phyloP scores from a whole-genome alignment of 2,888 invertebrate genomes.

The Nymphalis polychloros region DNA sequence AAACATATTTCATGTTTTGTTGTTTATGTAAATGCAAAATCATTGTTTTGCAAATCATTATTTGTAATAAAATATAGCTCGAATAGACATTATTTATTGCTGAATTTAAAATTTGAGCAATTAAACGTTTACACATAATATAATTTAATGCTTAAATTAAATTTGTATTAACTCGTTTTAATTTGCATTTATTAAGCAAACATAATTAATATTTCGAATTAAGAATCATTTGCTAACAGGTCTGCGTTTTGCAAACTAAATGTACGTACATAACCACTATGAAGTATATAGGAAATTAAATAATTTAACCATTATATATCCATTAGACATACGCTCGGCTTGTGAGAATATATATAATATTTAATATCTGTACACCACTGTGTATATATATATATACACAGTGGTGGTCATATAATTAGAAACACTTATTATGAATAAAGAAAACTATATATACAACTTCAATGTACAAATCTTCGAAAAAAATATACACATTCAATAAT shows the following conservation, averaged over 20 bases:
- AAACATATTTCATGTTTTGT: not conserved
- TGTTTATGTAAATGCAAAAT: not conserved
- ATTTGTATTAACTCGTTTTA: not conserved
- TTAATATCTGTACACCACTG: no score
- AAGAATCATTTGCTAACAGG: not conserved
- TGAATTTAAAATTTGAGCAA: not conserved
- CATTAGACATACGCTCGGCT: not conserved
- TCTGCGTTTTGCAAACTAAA: not conserved
- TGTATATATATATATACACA: not conserved
- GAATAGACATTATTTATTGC: not conserved
- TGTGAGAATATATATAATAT: not conserved
- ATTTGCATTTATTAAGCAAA: not conserved
- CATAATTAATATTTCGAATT: conserved; percentile 2
- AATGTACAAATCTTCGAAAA: no score
- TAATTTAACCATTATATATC: not conserved
- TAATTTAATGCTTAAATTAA: not conserved
- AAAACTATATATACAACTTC: no score
- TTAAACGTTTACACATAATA: not conserved
- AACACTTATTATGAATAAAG: no score
- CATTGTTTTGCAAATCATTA: not conserved
- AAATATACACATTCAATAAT: no score
- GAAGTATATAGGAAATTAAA: no score
- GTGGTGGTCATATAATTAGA: no score
- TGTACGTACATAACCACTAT: no score
- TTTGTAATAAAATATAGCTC: not conserved